A percentile compares a stretch with the other conserved stretches of the same genome.
Conservation (phyloP, 2,113 vertebrate genomes). For the Oryzias melastigma region DNA sequence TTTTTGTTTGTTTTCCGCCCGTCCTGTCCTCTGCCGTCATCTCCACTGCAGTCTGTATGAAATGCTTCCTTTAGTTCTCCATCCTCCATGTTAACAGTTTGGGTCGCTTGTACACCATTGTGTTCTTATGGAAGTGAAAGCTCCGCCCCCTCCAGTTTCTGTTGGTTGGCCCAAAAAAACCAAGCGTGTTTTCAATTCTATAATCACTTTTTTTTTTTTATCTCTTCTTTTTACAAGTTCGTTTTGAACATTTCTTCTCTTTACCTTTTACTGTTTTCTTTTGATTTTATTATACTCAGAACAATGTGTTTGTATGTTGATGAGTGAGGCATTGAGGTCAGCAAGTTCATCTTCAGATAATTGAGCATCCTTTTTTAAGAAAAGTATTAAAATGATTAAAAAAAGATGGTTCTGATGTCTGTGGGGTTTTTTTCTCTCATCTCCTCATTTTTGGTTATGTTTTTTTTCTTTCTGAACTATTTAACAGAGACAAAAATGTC, state of each 20-base stretch:
- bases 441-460: neutral
- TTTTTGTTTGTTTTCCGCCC: conserved; percentile 16
- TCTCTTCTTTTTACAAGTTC: conserved; percentile 46
- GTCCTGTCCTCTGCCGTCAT: conserved; percentile 1
- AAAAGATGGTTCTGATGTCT: neutral
- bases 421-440: neutral
- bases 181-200: conserved; percentile 48
- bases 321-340: conserved; percentile 69
- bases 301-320: conserved; percentile 66
- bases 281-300: conserved; percentile 49
- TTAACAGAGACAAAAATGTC: neutral
- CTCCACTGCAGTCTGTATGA: conserved; percentile 24
- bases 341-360: conserved; percentile 69
- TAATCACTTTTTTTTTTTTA: conserved; percentile 11
- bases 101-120: conserved; percentile 55
- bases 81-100: conserved; percentile 38
- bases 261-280: conserved; percentile 23
- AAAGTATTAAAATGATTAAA: conserved; percentile 75
- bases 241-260: conserved; percentile 43
- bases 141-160: neutral
- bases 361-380: conserved; percentile 69
- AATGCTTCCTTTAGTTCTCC: conserved; percentile 30
- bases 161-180: conserved; percentile 41
- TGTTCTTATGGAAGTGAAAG: conserved; percentile 30
- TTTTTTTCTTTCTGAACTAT: neutral